Evolutionary conservation across 2,113 vertebrate genomes (phyloP), one percentile per base, ranked within the genome.

Genomic region (Anguilla rostrata): DNA sequence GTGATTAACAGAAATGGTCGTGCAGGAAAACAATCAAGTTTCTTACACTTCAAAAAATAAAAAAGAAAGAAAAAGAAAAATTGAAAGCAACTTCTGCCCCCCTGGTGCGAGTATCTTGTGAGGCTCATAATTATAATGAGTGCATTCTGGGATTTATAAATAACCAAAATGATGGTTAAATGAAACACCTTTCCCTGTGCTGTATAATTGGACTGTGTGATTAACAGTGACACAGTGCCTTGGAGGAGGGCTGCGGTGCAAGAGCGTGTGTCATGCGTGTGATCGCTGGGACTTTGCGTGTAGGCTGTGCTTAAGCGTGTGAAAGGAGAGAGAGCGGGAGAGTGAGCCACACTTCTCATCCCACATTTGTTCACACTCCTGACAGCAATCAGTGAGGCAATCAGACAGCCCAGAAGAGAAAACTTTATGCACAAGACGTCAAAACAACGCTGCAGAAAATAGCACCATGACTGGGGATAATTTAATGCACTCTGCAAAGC

Each of bases 161-260:
- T 95, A 95, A 93, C 88, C 83, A 14, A 66, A 87, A 92, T 93
- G 92, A 93, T 90, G 93, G 88, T 92, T 93, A 94, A 93, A 95
- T 91, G 91, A 91, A 94, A 94, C 94, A 94, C 94, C 92, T 95
- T 92, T 93, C 90, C 88, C 89, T 88, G 90, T 89, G 87, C 89
- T 92, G 90, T 93, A 93, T 94, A 90, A 91, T 94, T 94, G 88
- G 92, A 89, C 90, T 89, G 88, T 83, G 39, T 94, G 94, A 95
- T 92, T 95, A 93, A 94, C 86, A 56, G 90, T 94, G 94, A 94
- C 94, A 92, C 89, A 92, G 90, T 91, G 91, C 91, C 89, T 60
- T 34, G 84, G 91, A 81, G 86, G 85, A 87, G 86, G 86, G 88
- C 91, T 84, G 90, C 82, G 87, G 39, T 81, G 84, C 79, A 80